These are phyloP conservation scores for Podarcis lilfordi DNA, from an alignment of 2,797 vertebrate species.

Conservation along the genomic window DNA sequence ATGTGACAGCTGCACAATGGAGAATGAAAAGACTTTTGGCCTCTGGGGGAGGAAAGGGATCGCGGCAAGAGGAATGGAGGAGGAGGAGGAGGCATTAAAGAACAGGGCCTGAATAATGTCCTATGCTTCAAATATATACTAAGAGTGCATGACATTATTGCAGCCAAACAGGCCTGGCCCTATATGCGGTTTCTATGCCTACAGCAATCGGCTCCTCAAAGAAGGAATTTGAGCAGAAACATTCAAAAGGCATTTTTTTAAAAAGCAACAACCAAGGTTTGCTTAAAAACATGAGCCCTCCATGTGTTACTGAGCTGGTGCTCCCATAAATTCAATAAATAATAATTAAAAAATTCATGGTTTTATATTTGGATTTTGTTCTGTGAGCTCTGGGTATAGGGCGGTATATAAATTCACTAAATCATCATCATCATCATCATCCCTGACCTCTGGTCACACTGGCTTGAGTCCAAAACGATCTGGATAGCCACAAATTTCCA, in stretches of 20 bases:
- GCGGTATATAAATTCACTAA: no score
- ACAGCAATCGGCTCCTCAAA: neutral
- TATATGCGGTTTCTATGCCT: neutral
- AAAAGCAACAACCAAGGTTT: neutral
- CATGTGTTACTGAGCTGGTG: neutral
- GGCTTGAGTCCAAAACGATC: no score
- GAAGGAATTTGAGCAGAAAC: neutral
- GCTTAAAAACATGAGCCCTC: neutral
- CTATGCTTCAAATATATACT: neutral
- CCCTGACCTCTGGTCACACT: no score
- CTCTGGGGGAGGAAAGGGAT: neutral
- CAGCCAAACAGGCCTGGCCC: neutral
- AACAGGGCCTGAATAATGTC: neutral
- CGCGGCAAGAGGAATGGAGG: neutral
- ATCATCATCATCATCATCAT: no score
- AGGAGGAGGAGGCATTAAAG: neutral
- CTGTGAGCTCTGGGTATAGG: no score
- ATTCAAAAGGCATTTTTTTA: neutral
- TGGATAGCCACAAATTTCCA: no score
- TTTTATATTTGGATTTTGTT: no score
- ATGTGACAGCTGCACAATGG: slow-evolving; percentile 8
- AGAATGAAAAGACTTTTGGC: slow-evolving; percentile 7
- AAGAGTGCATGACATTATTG: neutral
- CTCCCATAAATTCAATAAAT: no score
- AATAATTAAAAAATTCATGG: no score